Percentiles rank a stretch among this genome's conserved stretches.
Evolutionary conservation across 1,140 invertebrate species (phyloP).

Genomic region (Gryon sp.): DNA sequence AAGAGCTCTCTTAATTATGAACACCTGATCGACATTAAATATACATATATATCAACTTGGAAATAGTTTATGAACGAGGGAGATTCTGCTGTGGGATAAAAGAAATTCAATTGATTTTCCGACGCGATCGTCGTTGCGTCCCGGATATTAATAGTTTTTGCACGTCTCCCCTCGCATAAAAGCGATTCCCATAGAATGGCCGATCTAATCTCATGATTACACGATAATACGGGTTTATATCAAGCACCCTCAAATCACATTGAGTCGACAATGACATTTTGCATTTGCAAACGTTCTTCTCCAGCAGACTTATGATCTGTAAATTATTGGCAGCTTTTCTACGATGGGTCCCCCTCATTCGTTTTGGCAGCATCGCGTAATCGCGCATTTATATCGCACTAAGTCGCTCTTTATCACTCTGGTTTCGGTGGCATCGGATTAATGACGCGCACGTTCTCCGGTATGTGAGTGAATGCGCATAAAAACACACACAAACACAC

Average conservation of each 20-base stretch:
- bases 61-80: conserved; percentile 35
- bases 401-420: conserved; percentile 31
- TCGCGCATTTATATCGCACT: conserved; percentile 16
- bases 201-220: conserved; percentile 61
- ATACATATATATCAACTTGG: no score
- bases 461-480: no score
- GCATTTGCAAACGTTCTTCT: conserved; percentile 30
- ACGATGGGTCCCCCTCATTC: not conserved
- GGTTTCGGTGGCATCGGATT: conserved; percentile 32
- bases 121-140: conserved; percentile 12
- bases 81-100: conserved; percentile 24
- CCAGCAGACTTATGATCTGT: conserved; percentile 41
- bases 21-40: not conserved
- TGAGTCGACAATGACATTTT: conserved; percentile 45
- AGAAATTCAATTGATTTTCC: conserved; percentile 37
- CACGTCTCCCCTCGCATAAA: conserved; percentile 47
- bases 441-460: conserved; percentile 20
- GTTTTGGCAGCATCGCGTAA: conserved; percentile 27
- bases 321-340: conserved; percentile 38
- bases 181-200: conserved; percentile 35
- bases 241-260: conserved; percentile 42
- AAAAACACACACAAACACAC: no score
- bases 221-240: conserved; percentile 55
- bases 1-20: no score
- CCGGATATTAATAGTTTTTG: conserved; percentile 48